phyloP scores from a whole-genome alignment of 2,113 vertebrate species.

The Ranitomeya imitator region DNA sequence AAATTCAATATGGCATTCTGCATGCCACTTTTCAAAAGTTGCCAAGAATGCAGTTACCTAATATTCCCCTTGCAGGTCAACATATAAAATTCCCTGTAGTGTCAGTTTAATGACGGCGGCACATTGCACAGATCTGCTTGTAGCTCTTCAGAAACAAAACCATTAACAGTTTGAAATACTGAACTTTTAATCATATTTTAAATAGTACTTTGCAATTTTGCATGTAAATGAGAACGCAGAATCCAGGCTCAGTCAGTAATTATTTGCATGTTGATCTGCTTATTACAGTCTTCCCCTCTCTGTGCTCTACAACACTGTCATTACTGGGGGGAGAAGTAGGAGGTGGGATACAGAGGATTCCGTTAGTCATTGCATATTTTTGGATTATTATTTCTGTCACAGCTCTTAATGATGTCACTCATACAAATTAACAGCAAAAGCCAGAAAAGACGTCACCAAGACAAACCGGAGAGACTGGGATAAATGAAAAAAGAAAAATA shows the following conservation, averaged over 20 bases:
- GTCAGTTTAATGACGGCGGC: too few species aligned
- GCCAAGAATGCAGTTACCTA: too few species aligned
- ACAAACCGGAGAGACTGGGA: neutral
- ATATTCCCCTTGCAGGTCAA: too few species aligned
- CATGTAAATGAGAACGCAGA: neutral
- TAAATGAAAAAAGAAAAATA: too few species aligned
- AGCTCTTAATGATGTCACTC: conserved; percentile 19
- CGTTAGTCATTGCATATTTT: conserved; percentile 47
- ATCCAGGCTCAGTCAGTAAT: conserved; percentile 1
- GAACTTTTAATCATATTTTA: neutral
- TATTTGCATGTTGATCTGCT: conserved; percentile 29
- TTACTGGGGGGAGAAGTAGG: conserved; percentile 28
- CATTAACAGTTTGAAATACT: neutral
- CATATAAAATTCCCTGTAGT: too few species aligned
- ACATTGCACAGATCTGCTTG: neutral
- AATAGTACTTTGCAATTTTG: neutral
- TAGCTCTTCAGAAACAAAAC: neutral
- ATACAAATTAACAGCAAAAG: conserved; percentile 8
- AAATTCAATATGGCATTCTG: too few species aligned
- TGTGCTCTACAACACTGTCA: conserved; percentile 24
- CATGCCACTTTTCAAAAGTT: too few species aligned
- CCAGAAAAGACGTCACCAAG: conserved; percentile 14
- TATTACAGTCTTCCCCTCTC: conserved; percentile 29
- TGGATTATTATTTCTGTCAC: conserved; percentile 28
- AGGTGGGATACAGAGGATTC: conserved; percentile 39